phyloP scores from a whole-genome alignment of 2,797 vertebrate species.

The Sebastes goodei region DNA sequence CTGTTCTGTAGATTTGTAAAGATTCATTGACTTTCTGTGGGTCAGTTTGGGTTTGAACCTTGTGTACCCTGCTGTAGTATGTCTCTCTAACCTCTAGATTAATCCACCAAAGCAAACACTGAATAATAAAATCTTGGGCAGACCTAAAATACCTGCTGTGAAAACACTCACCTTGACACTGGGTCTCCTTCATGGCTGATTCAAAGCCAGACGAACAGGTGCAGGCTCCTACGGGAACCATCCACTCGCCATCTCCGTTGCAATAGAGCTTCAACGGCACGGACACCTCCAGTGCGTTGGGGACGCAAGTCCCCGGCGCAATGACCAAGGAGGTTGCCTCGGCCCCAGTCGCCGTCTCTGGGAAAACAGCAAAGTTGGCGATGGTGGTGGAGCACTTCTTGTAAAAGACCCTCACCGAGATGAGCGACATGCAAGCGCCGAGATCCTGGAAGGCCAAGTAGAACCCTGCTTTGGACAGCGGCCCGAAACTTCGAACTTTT shows the following conservation, averaged over 20 bases:
- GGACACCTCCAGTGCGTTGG: slow-evolving; percentile 93
- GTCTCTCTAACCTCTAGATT: not conserved
- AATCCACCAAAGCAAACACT: not conserved
- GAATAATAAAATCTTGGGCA: not conserved
- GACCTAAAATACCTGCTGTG: slow-evolving; percentile 11
- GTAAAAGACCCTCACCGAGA: slow-evolving; percentile 96
- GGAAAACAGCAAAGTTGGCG: slow-evolving; percentile 94
- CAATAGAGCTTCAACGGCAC: slow-evolving; percentile 97
- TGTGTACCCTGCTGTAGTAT: not conserved
- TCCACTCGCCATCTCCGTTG: slow-evolving; percentile 97
- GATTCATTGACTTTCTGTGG: not conserved
- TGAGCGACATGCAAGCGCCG: slow-evolving; percentile 97
- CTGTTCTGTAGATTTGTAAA: not conserved
- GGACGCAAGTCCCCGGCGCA: slow-evolving; percentile 93
- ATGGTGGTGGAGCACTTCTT: slow-evolving; percentile 97
- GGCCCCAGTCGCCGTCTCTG: slow-evolving; percentile 94
- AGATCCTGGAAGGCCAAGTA: slow-evolving; percentile 98
- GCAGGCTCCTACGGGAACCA: slow-evolving; percentile 96
- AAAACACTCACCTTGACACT: slow-evolving; percentile 89
- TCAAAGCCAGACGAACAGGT: slow-evolving; percentile 94
- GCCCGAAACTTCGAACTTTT: slow-evolving; percentile 96
- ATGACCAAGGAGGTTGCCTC: slow-evolving; percentile 97
- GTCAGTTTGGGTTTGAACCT: not conserved
- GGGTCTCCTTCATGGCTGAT: slow-evolving; percentile 90
- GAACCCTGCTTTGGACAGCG: slow-evolving; percentile 94